These are phyloP conservation scores for Carettochelys insculpta DNA, from an alignment of 2,113 vertebrate species.

Conservation along the genomic window DNA sequence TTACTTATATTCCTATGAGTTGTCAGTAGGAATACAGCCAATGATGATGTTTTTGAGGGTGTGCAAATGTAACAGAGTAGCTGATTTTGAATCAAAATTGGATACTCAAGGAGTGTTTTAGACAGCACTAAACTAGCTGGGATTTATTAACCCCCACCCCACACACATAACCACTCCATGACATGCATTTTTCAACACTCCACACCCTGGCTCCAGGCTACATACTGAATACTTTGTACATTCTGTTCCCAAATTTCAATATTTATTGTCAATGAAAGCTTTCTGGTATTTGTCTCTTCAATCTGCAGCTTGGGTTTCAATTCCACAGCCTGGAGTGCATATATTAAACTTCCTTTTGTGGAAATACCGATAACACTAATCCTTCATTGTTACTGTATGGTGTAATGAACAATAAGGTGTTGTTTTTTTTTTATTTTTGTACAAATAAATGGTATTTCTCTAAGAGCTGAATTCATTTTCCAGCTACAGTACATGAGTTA, in stretches of 20 bases:
- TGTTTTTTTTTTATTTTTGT: too few species aligned
- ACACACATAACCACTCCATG: rapidly evolving
- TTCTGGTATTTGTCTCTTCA: not conserved
- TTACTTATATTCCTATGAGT: not conserved
- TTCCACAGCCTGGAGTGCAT: not conserved
- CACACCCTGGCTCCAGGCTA: not conserved
- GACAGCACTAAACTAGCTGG: not conserved
- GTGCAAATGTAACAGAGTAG: not conserved
- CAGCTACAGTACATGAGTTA: not conserved
- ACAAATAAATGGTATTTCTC: not conserved
- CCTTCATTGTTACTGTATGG: not conserved
- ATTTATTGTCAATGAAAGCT: not conserved
- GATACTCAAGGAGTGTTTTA: not conserved
- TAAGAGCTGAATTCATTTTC: not conserved
- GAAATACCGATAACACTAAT: not conserved
- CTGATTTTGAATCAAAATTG: not conserved
- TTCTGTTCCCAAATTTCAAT: not conserved
- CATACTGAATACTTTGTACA: not conserved
- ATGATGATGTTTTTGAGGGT: not conserved
- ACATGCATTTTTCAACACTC: not conserved
- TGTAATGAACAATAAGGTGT: not conserved
- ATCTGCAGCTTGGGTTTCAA: not conserved
- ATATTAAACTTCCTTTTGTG: not conserved
- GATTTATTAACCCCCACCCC: not conserved
- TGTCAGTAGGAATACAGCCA: not conserved